A percentile compares a stretch with the other conserved stretches of the same genome.
phyloP scores from a whole-genome alignment of 2,888 invertebrate genomes.

The Melinopterus prodromus region DNA sequence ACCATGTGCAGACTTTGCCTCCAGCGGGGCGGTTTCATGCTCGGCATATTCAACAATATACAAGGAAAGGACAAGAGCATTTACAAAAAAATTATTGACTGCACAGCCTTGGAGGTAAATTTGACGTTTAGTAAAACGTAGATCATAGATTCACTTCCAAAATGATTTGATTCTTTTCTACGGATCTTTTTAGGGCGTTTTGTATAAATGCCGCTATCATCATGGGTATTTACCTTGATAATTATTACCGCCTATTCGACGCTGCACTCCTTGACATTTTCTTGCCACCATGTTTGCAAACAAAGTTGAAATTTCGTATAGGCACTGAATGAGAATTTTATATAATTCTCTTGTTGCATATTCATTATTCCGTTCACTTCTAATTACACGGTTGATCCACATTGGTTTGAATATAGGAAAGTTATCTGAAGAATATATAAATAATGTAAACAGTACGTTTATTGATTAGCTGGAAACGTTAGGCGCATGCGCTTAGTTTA shows the following conservation, averaged over 20 bases:
- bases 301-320: conserved; percentile 4
- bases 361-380: neutral
- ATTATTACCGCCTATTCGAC: neutral
- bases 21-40: conserved; percentile 68
- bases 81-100: conserved; percentile 60
- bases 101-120: conserved; percentile 60
- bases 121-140: conserved; percentile 28
- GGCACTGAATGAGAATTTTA: neutral
- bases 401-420: too few relatives aligned
- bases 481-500: neutral
- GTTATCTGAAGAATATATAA: too few relatives aligned
- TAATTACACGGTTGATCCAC: too few relatives aligned
- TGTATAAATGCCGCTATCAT: neutral
- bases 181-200: too few relatives aligned
- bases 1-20: conserved; percentile 74
- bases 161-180: too few relatives aligned
- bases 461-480: neutral
- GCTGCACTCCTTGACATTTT: conserved; percentile 6
- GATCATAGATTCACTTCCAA: neutral
- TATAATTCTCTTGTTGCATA: conserved; percentile 11
- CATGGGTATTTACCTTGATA: neutral
- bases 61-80: conserved; percentile 60
- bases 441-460: neutral
- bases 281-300: conserved; percentile 20
- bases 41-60: conserved; percentile 70